phyloP scores from a whole-genome alignment of 2,888 invertebrate genomes.

The Bibio marci region DNA sequence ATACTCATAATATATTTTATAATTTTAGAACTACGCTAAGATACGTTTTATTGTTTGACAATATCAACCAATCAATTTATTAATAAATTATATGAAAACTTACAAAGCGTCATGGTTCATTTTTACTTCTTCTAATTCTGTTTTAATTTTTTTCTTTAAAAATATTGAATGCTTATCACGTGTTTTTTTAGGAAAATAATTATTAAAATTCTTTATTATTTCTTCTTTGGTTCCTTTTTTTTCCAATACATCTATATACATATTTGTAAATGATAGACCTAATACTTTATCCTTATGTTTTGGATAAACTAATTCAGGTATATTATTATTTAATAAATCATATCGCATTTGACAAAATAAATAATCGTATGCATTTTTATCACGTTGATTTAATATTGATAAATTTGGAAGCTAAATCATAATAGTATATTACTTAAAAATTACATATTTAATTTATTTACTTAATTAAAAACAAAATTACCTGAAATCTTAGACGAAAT shows the following conservation, averaged over 20 bases:
- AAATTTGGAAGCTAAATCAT: conserved; percentile 16
- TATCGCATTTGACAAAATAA: conserved; percentile 69
- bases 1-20: too few relatives aligned
- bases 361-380: conserved; percentile 64
- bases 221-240: conserved; percentile 45
- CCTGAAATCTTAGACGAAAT: conserved; percentile 66
- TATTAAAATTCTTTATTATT: conserved; percentile 48
- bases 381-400: conserved; percentile 30
- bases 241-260: conserved; percentile 71
- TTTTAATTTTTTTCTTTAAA: conserved; percentile 56
- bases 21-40: too few relatives aligned
- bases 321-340: conserved; percentile 64
- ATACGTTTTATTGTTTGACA: too few relatives aligned
- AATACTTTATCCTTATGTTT: conserved; percentile 59
- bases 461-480: too few relatives aligned
- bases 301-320: conserved; percentile 63
- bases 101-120: conserved; percentile 3
- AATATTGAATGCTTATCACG: conserved; percentile 42
- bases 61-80: too few relatives aligned
- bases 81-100: too few relatives aligned
- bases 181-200: conserved; percentile 66
- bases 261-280: conserved; percentile 74
- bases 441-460: background rate
- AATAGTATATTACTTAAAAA: too few relatives aligned
- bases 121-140: conserved; percentile 39